Evolutionary conservation across 2,797 vertebrate genomes (phyloP).

Genomic region (Leptatherina wallacei): DNA sequence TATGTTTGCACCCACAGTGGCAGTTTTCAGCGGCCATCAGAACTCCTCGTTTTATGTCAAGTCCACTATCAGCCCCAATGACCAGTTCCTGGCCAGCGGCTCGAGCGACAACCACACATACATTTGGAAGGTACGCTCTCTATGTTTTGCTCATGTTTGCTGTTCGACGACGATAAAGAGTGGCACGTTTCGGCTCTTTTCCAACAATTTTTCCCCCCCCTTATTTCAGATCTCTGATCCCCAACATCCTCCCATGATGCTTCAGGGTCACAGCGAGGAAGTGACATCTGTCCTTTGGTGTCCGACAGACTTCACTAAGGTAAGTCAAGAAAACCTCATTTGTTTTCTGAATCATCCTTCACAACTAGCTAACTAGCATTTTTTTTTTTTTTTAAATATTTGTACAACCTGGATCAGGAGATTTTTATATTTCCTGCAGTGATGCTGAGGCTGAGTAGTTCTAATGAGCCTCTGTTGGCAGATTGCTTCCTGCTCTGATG

Average conservation of each 20-base stretch:
- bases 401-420: background rate
- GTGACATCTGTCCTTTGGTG: constrained; percentile 97
- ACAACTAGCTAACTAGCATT: background rate
- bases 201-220: background rate
- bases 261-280: constrained; percentile 93
- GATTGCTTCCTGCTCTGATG: constrained; percentile 97
- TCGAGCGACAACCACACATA: constrained; percentile 91
- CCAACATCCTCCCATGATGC: constrained; percentile 84
- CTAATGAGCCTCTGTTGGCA: constrained; percentile 64
- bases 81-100: constrained; percentile 95
- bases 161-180: background rate
- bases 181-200: background rate
- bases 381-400: background rate
- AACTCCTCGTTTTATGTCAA: constrained; percentile 97
- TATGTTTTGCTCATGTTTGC: background rate
- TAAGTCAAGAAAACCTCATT: constrained; percentile 55
- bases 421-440: constrained; percentile 22
- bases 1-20: constrained; percentile 78
- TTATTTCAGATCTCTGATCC: constrained; percentile 88
- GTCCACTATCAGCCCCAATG: constrained; percentile 92
- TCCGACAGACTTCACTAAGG: constrained; percentile 97
- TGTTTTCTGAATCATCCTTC: background rate
- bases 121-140: constrained; percentile 92
- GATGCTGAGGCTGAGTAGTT: constrained; percentile 22
- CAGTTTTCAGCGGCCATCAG: constrained; percentile 90